Base-by-base conservation (phyloP, 2,888 invertebrate genomes). In the Bibio marci region DNA sequence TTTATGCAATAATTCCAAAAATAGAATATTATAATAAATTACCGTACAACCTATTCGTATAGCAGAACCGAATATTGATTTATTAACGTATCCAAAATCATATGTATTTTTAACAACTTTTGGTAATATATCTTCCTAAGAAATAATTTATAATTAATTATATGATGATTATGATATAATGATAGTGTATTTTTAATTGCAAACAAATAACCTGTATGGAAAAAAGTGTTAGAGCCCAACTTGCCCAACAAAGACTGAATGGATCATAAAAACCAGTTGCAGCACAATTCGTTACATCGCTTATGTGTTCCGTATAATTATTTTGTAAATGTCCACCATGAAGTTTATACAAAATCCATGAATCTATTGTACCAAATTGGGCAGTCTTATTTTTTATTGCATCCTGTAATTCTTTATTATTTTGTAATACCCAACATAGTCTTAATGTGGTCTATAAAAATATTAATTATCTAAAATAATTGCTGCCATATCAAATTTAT, bases 251-350 rank as follows among this genome's bases (percentile, higher is more conserved):
- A 65, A 86, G 69, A 44, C 79, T 75, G 57, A 88, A 97, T 0
- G 94, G 92, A 59, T 97, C 95, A 57, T 73, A 97, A 50, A 97
- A 70, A 2, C 91, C 95, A 0, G 94, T 91, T 2, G 87, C 80
- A 27, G 90, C 83, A 2, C 88, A 88, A 48, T 80, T 86, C 0
- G 88, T 86, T n/a, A 80, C 76, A 54, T 98, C 97, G 1, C 85
- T 82, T 41, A 86, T 73, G 58, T 86, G 85, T 27, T 57, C 54
- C 3, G 55, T 49, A 39, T 48, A 42, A 4, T 48, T 39, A 30
- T 52, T 43, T 2, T 41, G 14, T 2, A 50, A 48, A 35, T 52
- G 51, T 7, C 60, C 60, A 8, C 55, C 54, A 12, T 56, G 80
- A 38, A 92, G 64, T 65, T 81, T 85, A 64, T 88, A 80, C 39